These are phyloP conservation scores for Ptilorrhoa leucosticta DNA, from an alignment of 2,113 vertebrate species.

Conservation along the genomic window DNA sequence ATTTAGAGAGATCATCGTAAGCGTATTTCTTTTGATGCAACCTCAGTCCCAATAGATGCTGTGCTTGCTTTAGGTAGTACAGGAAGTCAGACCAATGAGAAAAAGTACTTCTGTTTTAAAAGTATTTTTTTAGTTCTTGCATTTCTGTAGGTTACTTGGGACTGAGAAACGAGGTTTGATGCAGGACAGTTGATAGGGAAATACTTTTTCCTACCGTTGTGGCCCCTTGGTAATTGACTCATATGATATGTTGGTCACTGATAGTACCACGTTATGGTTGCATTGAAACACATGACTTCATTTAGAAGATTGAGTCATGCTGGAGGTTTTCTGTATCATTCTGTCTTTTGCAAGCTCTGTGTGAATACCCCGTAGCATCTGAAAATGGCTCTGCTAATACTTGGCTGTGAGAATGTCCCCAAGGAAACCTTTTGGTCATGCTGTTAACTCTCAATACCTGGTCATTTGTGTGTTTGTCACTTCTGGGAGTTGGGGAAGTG, in stretches of 20 bases:
- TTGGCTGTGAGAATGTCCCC: background rate
- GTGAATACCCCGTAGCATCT: background rate
- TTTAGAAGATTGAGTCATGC: background rate
- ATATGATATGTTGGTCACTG: background rate
- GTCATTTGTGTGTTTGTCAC: background rate
- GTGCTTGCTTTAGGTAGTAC: background rate
- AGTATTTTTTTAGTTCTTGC: background rate
- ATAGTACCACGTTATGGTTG: fast-evolving
- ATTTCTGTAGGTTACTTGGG: background rate
- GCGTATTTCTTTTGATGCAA: background rate
- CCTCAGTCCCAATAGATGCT: background rate
- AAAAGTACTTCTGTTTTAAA: background rate
- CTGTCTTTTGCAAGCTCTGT: background rate
- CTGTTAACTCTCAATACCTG: background rate
- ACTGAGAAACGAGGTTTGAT: background rate
- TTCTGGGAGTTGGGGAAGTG: fast-evolving
- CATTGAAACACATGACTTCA: background rate
- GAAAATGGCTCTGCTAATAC: background rate
- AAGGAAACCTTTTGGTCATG: background rate
- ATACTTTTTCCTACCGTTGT: background rate
- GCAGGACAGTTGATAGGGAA: background rate
- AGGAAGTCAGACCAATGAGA: background rate
- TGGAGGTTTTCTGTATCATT: background rate
- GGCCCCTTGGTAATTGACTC: background rate
- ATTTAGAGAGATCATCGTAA: background rate